Evolutionary conservation across 2,888 invertebrate genomes (phyloP), one percentile per base, ranked within the genome.

Genomic region (Lasioglossum villosulum): DNA sequence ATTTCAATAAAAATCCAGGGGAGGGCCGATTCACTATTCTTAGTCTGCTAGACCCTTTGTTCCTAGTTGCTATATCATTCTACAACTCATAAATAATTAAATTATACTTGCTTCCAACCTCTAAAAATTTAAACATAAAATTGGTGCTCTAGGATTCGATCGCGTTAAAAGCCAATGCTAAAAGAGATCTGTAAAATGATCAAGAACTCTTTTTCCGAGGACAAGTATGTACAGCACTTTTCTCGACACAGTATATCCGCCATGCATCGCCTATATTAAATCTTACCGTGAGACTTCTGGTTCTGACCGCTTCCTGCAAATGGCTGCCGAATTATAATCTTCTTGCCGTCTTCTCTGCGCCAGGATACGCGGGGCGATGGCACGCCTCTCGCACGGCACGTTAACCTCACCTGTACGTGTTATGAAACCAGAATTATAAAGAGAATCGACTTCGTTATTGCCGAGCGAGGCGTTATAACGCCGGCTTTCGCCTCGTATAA

Each of bases 291-390:
- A 80, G 93, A 89, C 88, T 94, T 93, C 89, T 94, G 93, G 91
- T 91, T 93, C 85, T 89, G 90, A 83, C 90, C 89, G 83, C 83
- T 91, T 83, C 88, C 88, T 86, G 90, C 87, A 86, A 90, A 90
- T 86, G 96, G 95, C 92, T 98, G 97, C 93, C 97, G 97, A 79
- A 98, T 96, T 77, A 98, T 96, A 90, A 98, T 98, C 93, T 98
- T 97, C 82, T 96, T 96, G 63, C 97, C 97, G 94, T 98, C 98
- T 95, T 98, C 98, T 78, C 98, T 96, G 68, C 97, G 96, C 98
- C 98, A 98, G 92, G 96, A 97, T 75, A 98, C 97, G 88, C 97
- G 96, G 1, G 98, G 98, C 87, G 96, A 96, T 0, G 98, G 98
- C 94, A 97, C 97, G 19, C 98, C 98, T 81, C 96, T 96, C 3